These are phyloP conservation scores for Rotaria sp. DNA, from an alignment of 2,888 invertebrate species.

Conservation along the genomic window DNA sequence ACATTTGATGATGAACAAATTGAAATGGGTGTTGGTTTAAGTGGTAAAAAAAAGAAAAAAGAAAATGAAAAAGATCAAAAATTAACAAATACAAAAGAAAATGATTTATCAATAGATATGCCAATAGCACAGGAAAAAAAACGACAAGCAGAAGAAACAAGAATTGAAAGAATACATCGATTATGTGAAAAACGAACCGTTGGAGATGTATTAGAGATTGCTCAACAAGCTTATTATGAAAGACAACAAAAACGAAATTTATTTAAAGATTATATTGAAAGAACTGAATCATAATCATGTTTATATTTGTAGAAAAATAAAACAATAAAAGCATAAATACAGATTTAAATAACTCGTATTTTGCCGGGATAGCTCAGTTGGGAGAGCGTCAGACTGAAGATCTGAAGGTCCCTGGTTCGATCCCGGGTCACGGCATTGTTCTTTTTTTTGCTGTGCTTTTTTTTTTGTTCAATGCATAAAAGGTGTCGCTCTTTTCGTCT, in stretches of 20 bases:
- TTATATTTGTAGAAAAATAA: background rate
- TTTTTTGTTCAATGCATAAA: background rate
- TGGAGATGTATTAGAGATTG: conserved; percentile 32
- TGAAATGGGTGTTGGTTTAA: background rate
- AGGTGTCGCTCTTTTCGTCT: no score
- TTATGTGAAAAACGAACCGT: conserved; percentile 37
- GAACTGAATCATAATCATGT: background rate
- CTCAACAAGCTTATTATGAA: conserved; percentile 44
- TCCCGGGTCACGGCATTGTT: conserved; percentile 14
- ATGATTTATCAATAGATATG: background rate
- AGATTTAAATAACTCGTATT: background rate
- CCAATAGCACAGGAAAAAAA: conserved; percentile 26
- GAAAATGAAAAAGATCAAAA: conserved; percentile 38
- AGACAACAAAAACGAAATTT: conserved; percentile 27
- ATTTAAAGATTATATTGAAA: conserved; percentile 38
- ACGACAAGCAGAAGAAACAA: conserved; percentile 39
- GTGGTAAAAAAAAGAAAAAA: conserved; percentile 32
- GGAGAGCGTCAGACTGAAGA: conserved; percentile 30
- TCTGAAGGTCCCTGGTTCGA: conserved; percentile 30
- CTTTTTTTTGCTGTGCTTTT: background rate
- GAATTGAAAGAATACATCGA: conserved; percentile 27
- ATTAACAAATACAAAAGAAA: background rate
- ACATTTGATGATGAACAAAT: conserved; percentile 27
- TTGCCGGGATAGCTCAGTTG: conserved; percentile 30
- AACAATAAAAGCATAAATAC: background rate